A percentile compares a stretch with the other conserved stretches of the same genome.
phyloP scores from a whole-genome alignment of 2,113 vertebrate species.

The Sapayoa aenigma region DNA sequence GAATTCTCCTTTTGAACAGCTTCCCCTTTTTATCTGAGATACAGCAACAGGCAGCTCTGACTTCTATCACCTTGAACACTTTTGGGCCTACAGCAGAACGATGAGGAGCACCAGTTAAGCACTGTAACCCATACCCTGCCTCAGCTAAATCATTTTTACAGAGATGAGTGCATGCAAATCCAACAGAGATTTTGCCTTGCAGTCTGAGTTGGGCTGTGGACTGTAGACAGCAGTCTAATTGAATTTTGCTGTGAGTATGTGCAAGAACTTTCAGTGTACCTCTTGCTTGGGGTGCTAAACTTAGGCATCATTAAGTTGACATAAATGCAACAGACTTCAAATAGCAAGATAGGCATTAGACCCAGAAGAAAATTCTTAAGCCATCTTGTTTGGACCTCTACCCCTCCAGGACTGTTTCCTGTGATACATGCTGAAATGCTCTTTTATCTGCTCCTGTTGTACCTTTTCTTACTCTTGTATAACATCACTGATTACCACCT shows the following conservation, averaged over 20 bases:
- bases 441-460: neutral
- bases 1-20: neutral
- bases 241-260: neutral
- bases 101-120: neutral
- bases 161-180: neutral
- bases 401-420: neutral
- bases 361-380: neutral
- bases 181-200: neutral
- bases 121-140: neutral
- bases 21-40: neutral
- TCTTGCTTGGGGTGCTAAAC: neutral
- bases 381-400: neutral
- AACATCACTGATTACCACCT: neutral
- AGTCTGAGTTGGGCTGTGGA: neutral
- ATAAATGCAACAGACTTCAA: neutral
- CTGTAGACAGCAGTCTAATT: neutral
- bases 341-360: neutral
- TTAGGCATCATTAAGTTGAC: conserved; percentile 20
- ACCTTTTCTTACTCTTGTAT: neutral
- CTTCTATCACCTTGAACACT: neutral
- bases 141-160: neutral
- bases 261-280: neutral
- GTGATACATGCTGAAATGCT: neutral
- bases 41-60: neutral
- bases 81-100: neutral